Base-by-base conservation (phyloP, 1,140 invertebrate species). In the Drepana arcuata region DNA sequence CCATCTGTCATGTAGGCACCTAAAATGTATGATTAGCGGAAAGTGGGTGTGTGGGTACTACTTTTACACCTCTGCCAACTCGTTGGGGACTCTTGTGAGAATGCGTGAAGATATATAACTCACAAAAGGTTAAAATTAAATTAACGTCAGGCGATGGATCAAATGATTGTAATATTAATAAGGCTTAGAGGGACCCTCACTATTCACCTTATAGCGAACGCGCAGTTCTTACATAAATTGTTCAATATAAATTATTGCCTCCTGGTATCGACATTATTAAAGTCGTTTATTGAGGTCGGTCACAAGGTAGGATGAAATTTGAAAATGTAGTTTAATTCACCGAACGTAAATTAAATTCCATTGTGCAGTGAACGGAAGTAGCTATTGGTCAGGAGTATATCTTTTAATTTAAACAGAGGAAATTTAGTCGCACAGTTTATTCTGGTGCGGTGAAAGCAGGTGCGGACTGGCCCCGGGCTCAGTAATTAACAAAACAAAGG, bases 401-500 rank as follows among this genome's bases (percentile, higher is more conserved):
- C 44, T 57, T 57, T 57, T 57, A 57, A 53, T 57, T 57, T 52
- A 48, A 52, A 56, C 43, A 37, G 41, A 57, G 55, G 48, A 63
- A 66, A 67, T 60, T 60, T 63, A 53, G 56, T 55, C 46, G 39
- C 45, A 34, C 47, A 50, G 57, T 63, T 60, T 63, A 67, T 67
- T 61, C 44, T 46, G 56, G 31, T 55, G 56, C 32, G 53, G 60
- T 48, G 49, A 54, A 57, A 47, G 41, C 57, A 61, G 64, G 57
- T 61, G 54, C 57, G 45, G 53, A 34, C 44, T 34, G 44, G 43
- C 40, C 48, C 48, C 41, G 46, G 36, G 42, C 40, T 33, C 35
- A 46, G 57, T 64, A 68, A 68, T 68, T 68, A 68, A 68, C 58
- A 59, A 64, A 68, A 68, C 60, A 68, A 68, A 64, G 50, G 57